Evolutionary conservation across 2,888 invertebrate species (phyloP).

Genomic region (Chaetoderma sp.): DNA sequence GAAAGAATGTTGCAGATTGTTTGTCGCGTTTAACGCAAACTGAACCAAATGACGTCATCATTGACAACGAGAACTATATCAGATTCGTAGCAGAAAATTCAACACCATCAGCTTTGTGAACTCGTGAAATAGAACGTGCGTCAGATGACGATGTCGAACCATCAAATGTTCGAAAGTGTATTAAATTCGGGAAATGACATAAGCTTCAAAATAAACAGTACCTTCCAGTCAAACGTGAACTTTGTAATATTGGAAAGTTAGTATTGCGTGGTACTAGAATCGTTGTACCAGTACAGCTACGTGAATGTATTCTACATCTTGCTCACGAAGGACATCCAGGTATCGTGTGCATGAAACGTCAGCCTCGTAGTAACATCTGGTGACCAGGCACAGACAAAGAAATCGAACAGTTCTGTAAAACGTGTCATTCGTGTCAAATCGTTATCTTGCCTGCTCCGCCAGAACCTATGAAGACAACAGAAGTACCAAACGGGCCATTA

Average conservation of each 20-base stretch:
- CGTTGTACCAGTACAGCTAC: constrained; percentile 27
- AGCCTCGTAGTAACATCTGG: constrained; percentile 37
- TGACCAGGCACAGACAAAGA: constrained; percentile 43
- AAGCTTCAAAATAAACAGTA: constrained; percentile 18
- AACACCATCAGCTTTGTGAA: not conserved
- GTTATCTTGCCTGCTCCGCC: constrained; percentile 5
- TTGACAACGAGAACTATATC: constrained; percentile 9
- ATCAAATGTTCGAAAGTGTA: constrained; percentile 1
- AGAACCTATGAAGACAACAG: constrained; percentile 29
- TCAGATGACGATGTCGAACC: not conserved
- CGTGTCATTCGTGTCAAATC: constrained; percentile 37
- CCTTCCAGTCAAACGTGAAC: constrained; percentile 25
- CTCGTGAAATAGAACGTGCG: not conserved
- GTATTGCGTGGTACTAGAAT: constrained; percentile 35
- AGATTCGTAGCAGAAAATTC: not conserved
- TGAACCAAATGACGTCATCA: not conserved
- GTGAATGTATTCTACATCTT: constrained; percentile 25
- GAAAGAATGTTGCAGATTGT: constrained; percentile 27
- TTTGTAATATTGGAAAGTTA: constrained; percentile 28
- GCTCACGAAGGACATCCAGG: constrained; percentile 38
- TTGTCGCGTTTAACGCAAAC: constrained; percentile 16
- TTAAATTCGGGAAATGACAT: constrained; percentile 19
- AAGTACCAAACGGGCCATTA: constrained; percentile 35
- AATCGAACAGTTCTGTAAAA: constrained; percentile 27
- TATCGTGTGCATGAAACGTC: constrained; percentile 21